phyloP scores from a whole-genome alignment of 2,888 invertebrate genomes.

The Cosmorhoe ocellata region DNA sequence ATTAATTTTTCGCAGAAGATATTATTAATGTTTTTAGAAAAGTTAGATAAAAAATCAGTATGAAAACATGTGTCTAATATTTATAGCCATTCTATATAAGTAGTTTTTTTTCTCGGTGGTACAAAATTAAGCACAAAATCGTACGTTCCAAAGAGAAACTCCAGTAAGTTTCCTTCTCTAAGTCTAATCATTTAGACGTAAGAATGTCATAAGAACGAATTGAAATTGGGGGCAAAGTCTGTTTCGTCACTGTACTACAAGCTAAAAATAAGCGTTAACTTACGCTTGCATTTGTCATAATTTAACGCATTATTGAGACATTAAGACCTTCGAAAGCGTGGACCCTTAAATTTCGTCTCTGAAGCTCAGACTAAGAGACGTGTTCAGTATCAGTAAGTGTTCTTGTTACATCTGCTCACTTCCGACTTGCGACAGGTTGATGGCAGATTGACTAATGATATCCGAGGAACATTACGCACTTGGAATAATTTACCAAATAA shows the following conservation, averaged over 20 bases:
- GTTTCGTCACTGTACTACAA: too few species aligned
- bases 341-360: too few species aligned
- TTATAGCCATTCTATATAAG: too few species aligned
- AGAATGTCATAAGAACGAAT: conserved; percentile 46
- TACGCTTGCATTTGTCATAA: too few species aligned
- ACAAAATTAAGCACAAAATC: too few species aligned
- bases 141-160: too few species aligned
- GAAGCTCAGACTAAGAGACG: conserved; percentile 27
- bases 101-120: background rate
- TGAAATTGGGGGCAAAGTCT: conserved; percentile 40
- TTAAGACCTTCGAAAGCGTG: too few species aligned
- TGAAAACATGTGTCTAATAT: too few species aligned
- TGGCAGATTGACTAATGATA: conserved; percentile 50
- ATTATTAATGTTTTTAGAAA: too few species aligned
- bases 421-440: conserved; percentile 46
- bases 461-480: conserved; percentile 41
- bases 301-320: too few species aligned
- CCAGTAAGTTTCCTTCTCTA: conserved; percentile 5
- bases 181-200: conserved; percentile 38
- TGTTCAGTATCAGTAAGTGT: conserved; percentile 43
- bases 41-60: too few species aligned
- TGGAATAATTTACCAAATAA: conserved; percentile 37
- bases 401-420: conserved; percentile 47
- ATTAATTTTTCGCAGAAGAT: background rate
- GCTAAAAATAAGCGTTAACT: too few species aligned